Evolutionary conservation across 92 coral and sea anemone genomes (phyloP).

Genomic region (Phenganax subtilis): DNA sequence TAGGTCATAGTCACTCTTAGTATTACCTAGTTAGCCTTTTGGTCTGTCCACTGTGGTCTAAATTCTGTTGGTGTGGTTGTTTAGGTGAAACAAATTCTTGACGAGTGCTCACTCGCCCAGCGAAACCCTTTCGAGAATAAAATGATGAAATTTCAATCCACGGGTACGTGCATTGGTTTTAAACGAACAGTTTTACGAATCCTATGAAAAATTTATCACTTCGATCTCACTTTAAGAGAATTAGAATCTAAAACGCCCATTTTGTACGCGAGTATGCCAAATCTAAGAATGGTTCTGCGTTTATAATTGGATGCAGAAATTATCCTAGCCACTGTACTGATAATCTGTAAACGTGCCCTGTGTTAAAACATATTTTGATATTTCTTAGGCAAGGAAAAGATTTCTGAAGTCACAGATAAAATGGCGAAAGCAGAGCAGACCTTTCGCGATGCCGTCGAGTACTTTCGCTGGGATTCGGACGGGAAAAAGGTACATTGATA

Average conservation of each 20-base stretch:
- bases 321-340: too few species aligned
- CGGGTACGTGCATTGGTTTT: constrained; percentile 49
- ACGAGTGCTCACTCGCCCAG: constrained; percentile 49
- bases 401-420: constrained; percentile 59
- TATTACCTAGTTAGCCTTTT: too few species aligned
- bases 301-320: too few species aligned
- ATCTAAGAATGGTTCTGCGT: too few species aligned
- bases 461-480: constrained; percentile 58
- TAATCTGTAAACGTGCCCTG: too few species aligned
- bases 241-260: too few species aligned
- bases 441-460: constrained; percentile 61
- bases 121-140: constrained; percentile 85
- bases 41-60: neutral
- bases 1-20: too few species aligned
- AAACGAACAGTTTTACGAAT: too few species aligned
- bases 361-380: neutral
- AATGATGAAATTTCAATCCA: constrained; percentile 64
- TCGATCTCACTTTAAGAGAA: too few species aligned
- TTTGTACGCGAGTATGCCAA: too few species aligned
- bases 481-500: constrained; percentile 65
- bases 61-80: neutral
- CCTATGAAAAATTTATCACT: too few species aligned
- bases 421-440: constrained; percentile 67
- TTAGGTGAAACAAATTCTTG: constrained; percentile 74
- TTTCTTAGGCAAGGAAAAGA: constrained; percentile 60